Evolutionary conservation across 2,113 vertebrate species (phyloP).

Genomic region (Triplophysa siluroides): DNA sequence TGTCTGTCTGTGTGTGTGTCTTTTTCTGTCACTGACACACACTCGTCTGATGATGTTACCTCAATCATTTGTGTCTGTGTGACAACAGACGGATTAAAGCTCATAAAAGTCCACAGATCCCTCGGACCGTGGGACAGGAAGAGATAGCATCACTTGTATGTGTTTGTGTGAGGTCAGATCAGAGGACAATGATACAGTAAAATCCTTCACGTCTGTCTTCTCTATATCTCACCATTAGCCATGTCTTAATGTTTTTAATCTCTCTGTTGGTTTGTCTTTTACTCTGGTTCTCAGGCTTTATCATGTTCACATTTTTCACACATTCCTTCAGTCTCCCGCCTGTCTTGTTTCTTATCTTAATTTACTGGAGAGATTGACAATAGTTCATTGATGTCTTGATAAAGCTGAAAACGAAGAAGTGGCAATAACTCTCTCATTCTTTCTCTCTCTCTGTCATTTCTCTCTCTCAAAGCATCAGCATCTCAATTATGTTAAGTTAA

Average conservation of each 20-base stretch:
- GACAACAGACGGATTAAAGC: conserved; percentile 39
- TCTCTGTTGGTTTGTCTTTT: background rate
- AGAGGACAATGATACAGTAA: background rate
- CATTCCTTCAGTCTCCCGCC: conserved; percentile 24
- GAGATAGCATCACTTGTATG: conserved; percentile 39
- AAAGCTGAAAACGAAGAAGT: background rate
- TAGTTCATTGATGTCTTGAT: conserved; percentile 23
- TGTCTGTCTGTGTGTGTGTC: too few species aligned
- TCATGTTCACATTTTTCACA: background rate
- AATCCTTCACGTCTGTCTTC: background rate
- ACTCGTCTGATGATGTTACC: conserved; percentile 7
- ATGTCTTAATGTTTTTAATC: conserved; percentile 2
- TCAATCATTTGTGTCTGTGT: conserved; percentile 21
- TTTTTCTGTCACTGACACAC: background rate
- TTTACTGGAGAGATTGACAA: background rate
- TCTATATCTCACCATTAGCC: conserved; percentile 28
- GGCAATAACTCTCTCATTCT: background rate
- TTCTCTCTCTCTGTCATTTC: too few species aligned
- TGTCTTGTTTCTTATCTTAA: conserved; percentile 27
- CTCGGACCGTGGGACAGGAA: conserved; percentile 38
- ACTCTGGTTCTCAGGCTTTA: background rate
- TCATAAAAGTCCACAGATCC: conserved; percentile 45
- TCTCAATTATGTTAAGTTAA: too few species aligned
- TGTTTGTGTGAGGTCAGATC: conserved; percentile 40
- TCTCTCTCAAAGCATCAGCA: too few species aligned